Base-by-base conservation (phyloP, 1,140 invertebrate species). In the Pogonognathellus flavescens region DNA sequence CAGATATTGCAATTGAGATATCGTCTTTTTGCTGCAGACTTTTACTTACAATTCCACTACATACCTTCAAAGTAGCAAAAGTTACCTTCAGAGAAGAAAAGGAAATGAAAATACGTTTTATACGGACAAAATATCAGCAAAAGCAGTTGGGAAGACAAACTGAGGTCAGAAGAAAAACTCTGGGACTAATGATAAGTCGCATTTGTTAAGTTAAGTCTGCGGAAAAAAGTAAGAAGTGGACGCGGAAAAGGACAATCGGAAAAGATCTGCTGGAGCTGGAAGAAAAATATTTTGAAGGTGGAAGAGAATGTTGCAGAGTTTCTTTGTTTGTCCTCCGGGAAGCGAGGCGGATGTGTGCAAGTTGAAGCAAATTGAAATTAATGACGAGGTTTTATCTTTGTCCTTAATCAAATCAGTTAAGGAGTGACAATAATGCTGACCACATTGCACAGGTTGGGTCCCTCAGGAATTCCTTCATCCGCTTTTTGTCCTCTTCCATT, bases 381-480 rank as follows among this genome's bases (percentile, higher is more conserved):
- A 87, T 87, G 87, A 55, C 83, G 14, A 6, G 80, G 83, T 84
- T 84, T 82, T 85, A 81, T 85, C 83, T 80, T 31, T 80, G 49
- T 84, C 18, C 83, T 86, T 88, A 88, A 88, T 88, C 87, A 88
- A 86, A 88, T 88, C 87, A 88, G 57, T 86, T 86, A 88, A 82
- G 55, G 55, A 80, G 82, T 86, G 85, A 84, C 85, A 85, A 85
- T 87, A 85, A 85, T 85, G 84, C 60, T 85, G 82, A 82, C 84
- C 86, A 81, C 81, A 66, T 18, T 49, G 57, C 60, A 82, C 81
- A 49, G 81, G 57, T 60, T 49, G 1, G 9, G 53, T 31, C 80
- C 83, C 83, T 18, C 1, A 13, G 84, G 84, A 55, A 62, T 81
- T 25, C 53, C 7, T 59, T 14, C 59, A 25, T n/a, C 53, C 82